Conservation (phyloP, 2,888 invertebrate genomes). For the Mechanitis messenoides region DNA sequence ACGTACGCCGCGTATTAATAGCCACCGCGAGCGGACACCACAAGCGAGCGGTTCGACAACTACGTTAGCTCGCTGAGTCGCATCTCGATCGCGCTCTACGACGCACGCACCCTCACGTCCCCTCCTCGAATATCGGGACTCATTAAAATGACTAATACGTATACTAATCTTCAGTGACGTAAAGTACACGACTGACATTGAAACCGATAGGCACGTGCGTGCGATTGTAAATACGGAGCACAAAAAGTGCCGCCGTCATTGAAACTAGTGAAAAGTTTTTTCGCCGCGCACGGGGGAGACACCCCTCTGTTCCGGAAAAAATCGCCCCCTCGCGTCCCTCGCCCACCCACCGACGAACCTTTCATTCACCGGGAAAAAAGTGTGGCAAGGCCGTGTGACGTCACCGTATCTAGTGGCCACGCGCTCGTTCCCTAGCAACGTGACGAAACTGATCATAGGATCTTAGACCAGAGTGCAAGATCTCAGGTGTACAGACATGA, state of each 20-base stretch:
- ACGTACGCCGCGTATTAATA: conserved; percentile 73
- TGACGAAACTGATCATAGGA: conserved; percentile 36
- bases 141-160: conserved; percentile 41
- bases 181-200: conserved; percentile 27
- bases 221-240: conserved; percentile 68
- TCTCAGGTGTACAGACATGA: conserved; percentile 40
- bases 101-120: conserved; percentile 36
- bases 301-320: conserved; percentile 71
- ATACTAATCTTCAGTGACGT: conserved; percentile 23
- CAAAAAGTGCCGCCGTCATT: conserved; percentile 73
- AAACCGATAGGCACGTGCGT: conserved; percentile 65
- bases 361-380: conserved; percentile 79
- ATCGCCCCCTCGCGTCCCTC: conserved; percentile 69
- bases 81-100: conserved; percentile 34
- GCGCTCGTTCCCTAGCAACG: conserved; percentile 74
- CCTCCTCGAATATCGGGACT: neutral
- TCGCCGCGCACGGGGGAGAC: conserved; percentile 66
- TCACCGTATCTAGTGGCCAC: conserved; percentile 72
- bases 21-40: conserved; percentile 68
- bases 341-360: conserved; percentile 76
- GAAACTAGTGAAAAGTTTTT: conserved; percentile 76
- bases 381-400: conserved; percentile 78
- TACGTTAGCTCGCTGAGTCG: conserved; percentile 44
- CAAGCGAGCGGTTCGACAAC: conserved; percentile 55
- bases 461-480: conserved; percentile 25